These are phyloP conservation scores for Arge pagana DNA, from an alignment of 2,888 invertebrate genomes.

Conservation along the genomic window DNA sequence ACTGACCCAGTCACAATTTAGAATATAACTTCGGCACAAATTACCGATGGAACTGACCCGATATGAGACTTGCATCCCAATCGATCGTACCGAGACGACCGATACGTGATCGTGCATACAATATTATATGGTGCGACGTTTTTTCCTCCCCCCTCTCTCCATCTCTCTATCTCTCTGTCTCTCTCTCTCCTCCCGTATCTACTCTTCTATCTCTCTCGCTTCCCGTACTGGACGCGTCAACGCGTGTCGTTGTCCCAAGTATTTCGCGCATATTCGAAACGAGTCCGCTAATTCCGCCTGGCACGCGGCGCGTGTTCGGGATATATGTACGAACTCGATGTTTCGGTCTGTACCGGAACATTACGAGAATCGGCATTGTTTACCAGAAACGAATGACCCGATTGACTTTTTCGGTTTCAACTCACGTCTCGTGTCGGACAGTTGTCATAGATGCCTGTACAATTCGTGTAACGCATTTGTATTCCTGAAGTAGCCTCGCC, in stretches of 20 bases:
- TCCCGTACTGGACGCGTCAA: too few species aligned
- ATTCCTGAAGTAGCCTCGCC: constrained; percentile 10
- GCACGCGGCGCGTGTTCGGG: too few species aligned
- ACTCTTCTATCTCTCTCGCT: too few species aligned
- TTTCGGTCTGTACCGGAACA: too few species aligned
- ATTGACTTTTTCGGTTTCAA: constrained; percentile 7
- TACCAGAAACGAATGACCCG: neutral
- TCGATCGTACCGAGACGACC: constrained; percentile 5
- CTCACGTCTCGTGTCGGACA: constrained; percentile 21
- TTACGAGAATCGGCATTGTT: neutral
- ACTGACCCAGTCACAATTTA: constrained; percentile 40
- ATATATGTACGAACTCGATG: too few species aligned
- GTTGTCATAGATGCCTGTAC: constrained; percentile 29
- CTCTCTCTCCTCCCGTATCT: too few species aligned
- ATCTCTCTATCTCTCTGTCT: too few species aligned
- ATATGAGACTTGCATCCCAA: constrained; percentile 40
- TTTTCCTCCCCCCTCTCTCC: neutral
- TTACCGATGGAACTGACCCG: constrained; percentile 43
- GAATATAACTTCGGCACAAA: constrained; percentile 50
- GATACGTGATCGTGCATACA: neutral
- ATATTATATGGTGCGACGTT: too few species aligned
- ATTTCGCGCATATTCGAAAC: too few species aligned
- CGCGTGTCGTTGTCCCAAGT: too few species aligned
- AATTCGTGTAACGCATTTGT: constrained; percentile 20
- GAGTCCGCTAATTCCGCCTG: too few species aligned